Conservation (phyloP, 2,888 invertebrate genomes). For the Andrena dorsata region DNA sequence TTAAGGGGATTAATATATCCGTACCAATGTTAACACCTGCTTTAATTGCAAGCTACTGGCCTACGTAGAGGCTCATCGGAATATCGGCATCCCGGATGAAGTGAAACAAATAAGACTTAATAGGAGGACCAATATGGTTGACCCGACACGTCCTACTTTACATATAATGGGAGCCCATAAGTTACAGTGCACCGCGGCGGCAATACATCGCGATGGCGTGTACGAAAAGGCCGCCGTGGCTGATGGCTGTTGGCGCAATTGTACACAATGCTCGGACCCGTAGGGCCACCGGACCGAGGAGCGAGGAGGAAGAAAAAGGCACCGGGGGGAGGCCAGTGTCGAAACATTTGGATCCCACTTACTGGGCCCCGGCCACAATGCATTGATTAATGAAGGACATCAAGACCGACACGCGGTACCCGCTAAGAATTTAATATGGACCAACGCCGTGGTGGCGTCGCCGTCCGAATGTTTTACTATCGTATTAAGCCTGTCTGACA, state of each 20-base stretch:
- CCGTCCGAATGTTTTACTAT: constrained; percentile 67
- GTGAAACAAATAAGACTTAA: constrained; percentile 47
- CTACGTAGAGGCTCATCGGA: constrained; percentile 10
- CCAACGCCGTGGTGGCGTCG: constrained; percentile 64
- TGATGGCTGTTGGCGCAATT: constrained; percentile 56
- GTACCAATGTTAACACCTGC: background rate
- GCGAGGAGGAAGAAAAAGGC: constrained; percentile 24
- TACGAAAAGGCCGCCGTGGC: constrained; percentile 43
- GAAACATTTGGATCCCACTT: constrained; percentile 75
- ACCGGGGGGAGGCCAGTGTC: constrained; percentile 55
- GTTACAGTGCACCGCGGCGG: constrained; percentile 67
- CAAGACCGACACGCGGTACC: constrained; percentile 70
- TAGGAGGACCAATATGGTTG: constrained; percentile 48
- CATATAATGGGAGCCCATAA: constrained; percentile 74
- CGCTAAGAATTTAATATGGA: constrained; percentile 75
- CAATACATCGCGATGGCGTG: constrained; percentile 63
- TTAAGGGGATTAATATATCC: background rate
- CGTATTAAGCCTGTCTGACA: constrained; percentile 71
- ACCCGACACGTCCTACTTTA: constrained; percentile 70
- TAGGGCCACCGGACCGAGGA: constrained; percentile 11
- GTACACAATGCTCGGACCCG: constrained; percentile 44
- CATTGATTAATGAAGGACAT: constrained; percentile 75
- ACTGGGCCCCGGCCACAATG: constrained; percentile 64
- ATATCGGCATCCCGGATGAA: constrained; percentile 26
- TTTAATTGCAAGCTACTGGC: constrained; percentile 5